Percentiles rank a stretch among this genome's conserved stretches.
These are phyloP conservation scores for Hafferia zeledoni DNA, from an alignment of 2,797 vertebrate species.

Conservation along the genomic window DNA sequence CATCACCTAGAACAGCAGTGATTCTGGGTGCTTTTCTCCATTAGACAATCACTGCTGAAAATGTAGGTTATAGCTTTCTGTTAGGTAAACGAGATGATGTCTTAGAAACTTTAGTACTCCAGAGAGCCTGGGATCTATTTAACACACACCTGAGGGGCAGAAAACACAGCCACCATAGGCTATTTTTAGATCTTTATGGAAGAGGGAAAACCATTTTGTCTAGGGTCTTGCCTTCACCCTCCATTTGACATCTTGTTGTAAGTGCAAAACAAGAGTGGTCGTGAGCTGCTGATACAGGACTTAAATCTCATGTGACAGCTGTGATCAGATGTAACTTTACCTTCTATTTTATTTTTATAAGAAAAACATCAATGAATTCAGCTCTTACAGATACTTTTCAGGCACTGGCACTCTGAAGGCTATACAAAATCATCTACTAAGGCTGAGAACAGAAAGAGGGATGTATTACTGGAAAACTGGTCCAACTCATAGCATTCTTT, in stretches of 20 bases:
- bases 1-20: not conserved
- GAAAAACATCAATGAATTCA: not conserved
- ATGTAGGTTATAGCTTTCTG: not conserved
- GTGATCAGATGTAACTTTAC: not conserved
- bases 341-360: not conserved
- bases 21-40: not conserved
- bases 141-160: not conserved
- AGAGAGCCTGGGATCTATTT: not conserved
- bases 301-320: not conserved
- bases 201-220: not conserved
- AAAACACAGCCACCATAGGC: not conserved
- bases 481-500: not conserved
- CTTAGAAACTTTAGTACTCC: not conserved
- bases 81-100: not conserved
- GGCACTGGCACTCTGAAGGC: not conserved
- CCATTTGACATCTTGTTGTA: not conserved
- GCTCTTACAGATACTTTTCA: not conserved
- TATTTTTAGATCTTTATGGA: not conserved
- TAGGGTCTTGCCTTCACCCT: not conserved
- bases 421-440: not conserved
- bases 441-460: not conserved
- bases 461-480: not conserved
- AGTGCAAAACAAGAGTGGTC: not conserved
- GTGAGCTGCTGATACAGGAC: rapidly evolving
- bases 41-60: not conserved